Base-by-base conservation (phyloP, 2,797 vertebrate species). In the Agapornis canus region DNA sequence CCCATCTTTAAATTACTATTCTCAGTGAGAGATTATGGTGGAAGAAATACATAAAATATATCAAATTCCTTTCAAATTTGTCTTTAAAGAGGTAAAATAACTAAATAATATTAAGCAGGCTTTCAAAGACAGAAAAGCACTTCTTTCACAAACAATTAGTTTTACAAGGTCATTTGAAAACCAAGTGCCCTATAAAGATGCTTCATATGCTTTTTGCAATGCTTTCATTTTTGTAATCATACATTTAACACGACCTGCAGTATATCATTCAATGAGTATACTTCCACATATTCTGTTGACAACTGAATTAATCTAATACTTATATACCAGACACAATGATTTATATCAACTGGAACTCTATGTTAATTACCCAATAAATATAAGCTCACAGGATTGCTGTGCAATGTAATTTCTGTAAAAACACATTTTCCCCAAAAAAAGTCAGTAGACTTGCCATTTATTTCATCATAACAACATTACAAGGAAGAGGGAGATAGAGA, bases 341-440 rank as follows among this genome's bases (percentile, higher is more conserved):
- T 91, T 92, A 45, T 68, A 72, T 48, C 31, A 76, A 47, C 47
- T 72, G 63, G 45, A 91, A 72, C 17, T 57, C 7, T 64, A 76
- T 56, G 26, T 64, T 90, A 90, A 89, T 93, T 76, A 79, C 43
- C 77, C 43, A 77, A 70, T 89, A 88, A 91, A 92, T 84, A 31
- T 20, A 90, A 86, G 11, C 25, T 60, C 20, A 43, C 47, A 54
- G 32, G 40, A 92, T 22, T 86, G n/a, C 31, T 92, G 43, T 66
- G 64, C 43, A 43, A 66, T 70, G 35, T 64, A 82, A 66, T 72
- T 92, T 68, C 78, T 72, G 51, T 35, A 78, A 92, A 83, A 89
- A 59, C 22, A 57, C 11, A 31, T 73, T 77, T 81, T 25, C 13
- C 12, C 16, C 9, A 13, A 45, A 69, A 80, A 45, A 29, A 57